These are phyloP conservation scores for Aphelinus atriplicis DNA, from an alignment of 1,140 invertebrate species.

Conservation along the genomic window DNA sequence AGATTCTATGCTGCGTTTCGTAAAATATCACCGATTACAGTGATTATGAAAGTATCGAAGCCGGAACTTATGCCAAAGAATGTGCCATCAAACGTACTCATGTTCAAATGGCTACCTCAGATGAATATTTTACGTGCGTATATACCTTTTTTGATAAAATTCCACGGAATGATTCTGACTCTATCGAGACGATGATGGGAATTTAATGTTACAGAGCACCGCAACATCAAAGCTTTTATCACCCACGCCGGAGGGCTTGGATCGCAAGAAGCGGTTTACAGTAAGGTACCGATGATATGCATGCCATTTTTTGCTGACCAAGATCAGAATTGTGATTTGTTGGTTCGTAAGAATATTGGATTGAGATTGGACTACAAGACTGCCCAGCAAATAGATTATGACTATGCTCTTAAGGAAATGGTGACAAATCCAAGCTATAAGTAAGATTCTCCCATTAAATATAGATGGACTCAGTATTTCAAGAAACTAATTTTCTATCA, in stretches of 20 bases:
- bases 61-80: conserved; percentile 51
- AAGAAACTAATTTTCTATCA: no score
- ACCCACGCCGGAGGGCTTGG: conserved; percentile 80
- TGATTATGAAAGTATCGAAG: conserved; percentile 49
- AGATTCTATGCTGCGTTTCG: conserved; percentile 48
- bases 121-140: conserved; percentile 70
- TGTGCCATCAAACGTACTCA: conserved; percentile 70
- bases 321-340: conserved; percentile 36
- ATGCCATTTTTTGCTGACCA: conserved; percentile 80
- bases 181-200: no score
- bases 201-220: conserved; percentile 49
- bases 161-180: background rate
- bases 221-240: conserved; percentile 70
- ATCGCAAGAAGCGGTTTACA: conserved; percentile 78
- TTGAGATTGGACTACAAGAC: no score
- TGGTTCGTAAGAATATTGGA: no score
- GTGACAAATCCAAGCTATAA: conserved; percentile 52
- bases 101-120: conserved; percentile 73
- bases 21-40: conserved; percentile 52
- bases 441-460: no score
- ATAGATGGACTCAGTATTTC: no score
- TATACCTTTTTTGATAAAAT: background rate
- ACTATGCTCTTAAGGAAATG: conserved; percentile 50
- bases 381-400: conserved; percentile 31
- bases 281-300: conserved; percentile 77